phyloP scores from a whole-genome alignment of 2,113 vertebrate species.

The Hemibagrus wyckioides region DNA sequence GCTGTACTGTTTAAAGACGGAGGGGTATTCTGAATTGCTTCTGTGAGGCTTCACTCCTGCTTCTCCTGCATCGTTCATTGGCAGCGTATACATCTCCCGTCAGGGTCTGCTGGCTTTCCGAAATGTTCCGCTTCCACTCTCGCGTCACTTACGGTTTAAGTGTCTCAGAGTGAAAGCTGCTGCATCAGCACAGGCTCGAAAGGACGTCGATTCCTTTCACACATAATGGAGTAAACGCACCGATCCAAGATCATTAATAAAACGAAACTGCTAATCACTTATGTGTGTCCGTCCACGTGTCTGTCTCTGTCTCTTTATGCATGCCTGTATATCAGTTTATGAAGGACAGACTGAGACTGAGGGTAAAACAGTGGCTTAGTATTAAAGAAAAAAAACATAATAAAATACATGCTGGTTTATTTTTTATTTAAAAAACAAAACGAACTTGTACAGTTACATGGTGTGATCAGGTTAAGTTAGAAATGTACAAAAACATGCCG shows the following conservation, averaged over 20 bases:
- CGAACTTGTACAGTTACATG: background rate
- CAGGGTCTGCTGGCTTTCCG: background rate
- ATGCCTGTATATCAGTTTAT: background rate
- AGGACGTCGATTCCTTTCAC: background rate
- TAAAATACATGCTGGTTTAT: background rate
- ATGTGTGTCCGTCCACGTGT: background rate
- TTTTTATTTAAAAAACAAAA: background rate
- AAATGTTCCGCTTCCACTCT: background rate
- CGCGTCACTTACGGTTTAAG: background rate
- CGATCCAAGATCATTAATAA: background rate
- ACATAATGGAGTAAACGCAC: background rate
- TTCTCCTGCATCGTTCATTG: background rate
- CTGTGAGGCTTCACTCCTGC: background rate
- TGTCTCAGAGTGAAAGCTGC: background rate
- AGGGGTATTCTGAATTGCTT: background rate
- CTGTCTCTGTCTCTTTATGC: background rate
- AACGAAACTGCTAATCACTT: background rate
- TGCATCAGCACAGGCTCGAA: background rate
- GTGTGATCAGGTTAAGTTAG: conserved; percentile 3
- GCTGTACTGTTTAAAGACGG: background rate
- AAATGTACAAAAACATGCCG: conserved; percentile 40
- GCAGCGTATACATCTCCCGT: background rate
- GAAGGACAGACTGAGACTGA: background rate
- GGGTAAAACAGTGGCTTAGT: background rate
- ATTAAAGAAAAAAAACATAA: conserved; percentile 5